These are phyloP conservation scores for Clivina fossor DNA, from an alignment of 2,888 invertebrate genomes.

Conservation along the genomic window DNA sequence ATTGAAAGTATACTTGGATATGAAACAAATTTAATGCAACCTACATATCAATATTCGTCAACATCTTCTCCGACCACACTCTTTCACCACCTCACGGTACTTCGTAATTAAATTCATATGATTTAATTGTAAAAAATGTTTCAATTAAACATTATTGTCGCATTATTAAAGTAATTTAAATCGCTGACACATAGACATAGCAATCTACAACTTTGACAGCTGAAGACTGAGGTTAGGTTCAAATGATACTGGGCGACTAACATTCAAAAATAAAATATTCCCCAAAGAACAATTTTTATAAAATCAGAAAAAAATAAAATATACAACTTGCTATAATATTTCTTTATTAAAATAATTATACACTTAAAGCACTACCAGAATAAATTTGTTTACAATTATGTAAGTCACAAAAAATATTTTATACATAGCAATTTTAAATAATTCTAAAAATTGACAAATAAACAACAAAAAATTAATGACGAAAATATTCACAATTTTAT, in stretches of 20 bases:
- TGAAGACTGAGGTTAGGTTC: slow-evolving; percentile 9
- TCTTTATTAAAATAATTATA: slow-evolving; percentile 30
- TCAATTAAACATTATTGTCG: slow-evolving; percentile 4
- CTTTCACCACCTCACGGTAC: not conserved
- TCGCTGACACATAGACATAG: not conserved
- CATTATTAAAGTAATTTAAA: not conserved
- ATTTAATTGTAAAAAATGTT: not conserved
- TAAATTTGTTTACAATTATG: not conserved
- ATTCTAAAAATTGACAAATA: no score
- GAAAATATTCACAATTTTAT: slow-evolving; percentile 16
- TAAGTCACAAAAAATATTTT: slow-evolving; percentile 4
- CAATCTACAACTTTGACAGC: slow-evolving; percentile 7
- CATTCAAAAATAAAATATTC: not conserved
- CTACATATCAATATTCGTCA: slow-evolving; percentile 11
- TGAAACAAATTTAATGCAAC: slow-evolving; percentile 7
- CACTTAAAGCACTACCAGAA: slow-evolving; percentile 19
- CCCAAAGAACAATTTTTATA: slow-evolving; percentile 1
- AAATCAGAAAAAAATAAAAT: slow-evolving; percentile 1
- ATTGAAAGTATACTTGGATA: not conserved
- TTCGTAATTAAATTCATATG: slow-evolving; percentile 6
- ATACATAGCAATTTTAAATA: not conserved
- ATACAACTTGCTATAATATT: slow-evolving; percentile 14
- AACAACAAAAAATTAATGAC: not conserved
- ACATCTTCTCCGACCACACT: slow-evolving; percentile 1
- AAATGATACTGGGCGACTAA: not conserved